Conservation (phyloP, 2,888 invertebrate species). For the Pandemis heparana region DNA sequence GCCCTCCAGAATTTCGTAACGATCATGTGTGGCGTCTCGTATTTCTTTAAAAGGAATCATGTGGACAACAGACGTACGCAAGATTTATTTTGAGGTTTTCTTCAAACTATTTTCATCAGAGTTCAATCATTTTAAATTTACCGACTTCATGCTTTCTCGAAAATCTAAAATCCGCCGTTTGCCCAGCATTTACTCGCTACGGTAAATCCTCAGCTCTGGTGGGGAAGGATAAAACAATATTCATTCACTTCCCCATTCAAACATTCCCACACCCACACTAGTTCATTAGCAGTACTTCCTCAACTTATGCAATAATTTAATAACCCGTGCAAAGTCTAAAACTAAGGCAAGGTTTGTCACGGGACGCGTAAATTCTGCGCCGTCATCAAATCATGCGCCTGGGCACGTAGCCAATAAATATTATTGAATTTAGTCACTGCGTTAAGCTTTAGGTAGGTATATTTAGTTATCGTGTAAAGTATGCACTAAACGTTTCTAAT, state of each 20-base stretch:
- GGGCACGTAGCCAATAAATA: conserved; percentile 33
- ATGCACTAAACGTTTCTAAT: background rate
- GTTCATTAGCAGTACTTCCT: background rate
- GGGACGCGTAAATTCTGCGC: conserved; percentile 15
- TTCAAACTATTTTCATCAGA: background rate
- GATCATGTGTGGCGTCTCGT: conserved; percentile 7
- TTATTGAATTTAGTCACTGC: conserved; percentile 7
- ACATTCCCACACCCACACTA: background rate
- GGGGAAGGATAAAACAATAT: too few species aligned
- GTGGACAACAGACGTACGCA: background rate
- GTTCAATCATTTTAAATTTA: background rate
- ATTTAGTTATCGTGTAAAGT: background rate
- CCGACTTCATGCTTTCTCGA: too few species aligned
- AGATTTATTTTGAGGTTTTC: conserved; percentile 2
- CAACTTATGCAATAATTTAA: background rate
- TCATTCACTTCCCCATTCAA: background rate
- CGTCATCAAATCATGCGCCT: conserved; percentile 25
- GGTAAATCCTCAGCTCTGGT: too few species aligned
- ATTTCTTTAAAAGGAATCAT: conserved; percentile 16
- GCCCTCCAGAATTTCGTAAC: background rate
- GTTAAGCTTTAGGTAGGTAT: background rate
- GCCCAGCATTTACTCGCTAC: too few species aligned
- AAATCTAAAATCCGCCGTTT: too few species aligned
- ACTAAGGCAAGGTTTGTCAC: conserved; percentile 5
- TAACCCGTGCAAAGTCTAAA: conserved; percentile 12